Conservation (phyloP, 2,113 vertebrate genomes). For the Puffinus mauretanicus region DNA sequence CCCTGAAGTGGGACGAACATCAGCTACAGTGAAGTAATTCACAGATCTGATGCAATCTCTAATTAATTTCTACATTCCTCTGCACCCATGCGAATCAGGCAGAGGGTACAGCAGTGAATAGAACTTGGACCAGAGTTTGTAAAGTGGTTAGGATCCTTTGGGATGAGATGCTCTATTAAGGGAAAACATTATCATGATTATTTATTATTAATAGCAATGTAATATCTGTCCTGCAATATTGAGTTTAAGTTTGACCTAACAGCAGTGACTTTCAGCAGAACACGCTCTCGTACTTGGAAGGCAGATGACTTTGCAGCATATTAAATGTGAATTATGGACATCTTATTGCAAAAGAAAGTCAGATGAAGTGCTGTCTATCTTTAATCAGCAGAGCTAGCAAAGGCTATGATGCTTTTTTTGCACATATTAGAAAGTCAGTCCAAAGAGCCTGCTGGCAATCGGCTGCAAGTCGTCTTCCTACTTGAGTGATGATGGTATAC, state of each 20-base stretch:
- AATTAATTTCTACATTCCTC: background rate
- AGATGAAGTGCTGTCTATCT: background rate
- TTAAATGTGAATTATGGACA: constrained; percentile 41
- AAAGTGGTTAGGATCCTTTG: background rate
- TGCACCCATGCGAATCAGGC: background rate
- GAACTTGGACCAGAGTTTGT: background rate
- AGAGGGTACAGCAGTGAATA: background rate
- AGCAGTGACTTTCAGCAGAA: constrained; percentile 21
- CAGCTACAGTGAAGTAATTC: background rate
- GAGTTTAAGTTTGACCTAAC: constrained; percentile 30
- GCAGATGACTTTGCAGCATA: constrained; percentile 33
- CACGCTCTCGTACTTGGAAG: background rate
- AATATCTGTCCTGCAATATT: constrained; percentile 1
- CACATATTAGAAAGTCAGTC: background rate
- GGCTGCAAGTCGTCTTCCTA: background rate
- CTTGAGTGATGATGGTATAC: background rate
- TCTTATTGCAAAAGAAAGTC: background rate
- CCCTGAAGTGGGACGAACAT: background rate
- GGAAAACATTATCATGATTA: constrained; percentile 6
- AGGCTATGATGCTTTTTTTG: background rate
- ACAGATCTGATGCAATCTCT: background rate
- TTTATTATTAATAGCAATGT: constrained; percentile 49
- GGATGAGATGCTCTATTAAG: background rate
- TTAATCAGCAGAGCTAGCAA: background rate
- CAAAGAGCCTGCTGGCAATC: background rate